Evolutionary conservation across 2,888 invertebrate species (phyloP), one percentile per base, ranked within the genome.

Genomic region (Colletes collaris): DNA sequence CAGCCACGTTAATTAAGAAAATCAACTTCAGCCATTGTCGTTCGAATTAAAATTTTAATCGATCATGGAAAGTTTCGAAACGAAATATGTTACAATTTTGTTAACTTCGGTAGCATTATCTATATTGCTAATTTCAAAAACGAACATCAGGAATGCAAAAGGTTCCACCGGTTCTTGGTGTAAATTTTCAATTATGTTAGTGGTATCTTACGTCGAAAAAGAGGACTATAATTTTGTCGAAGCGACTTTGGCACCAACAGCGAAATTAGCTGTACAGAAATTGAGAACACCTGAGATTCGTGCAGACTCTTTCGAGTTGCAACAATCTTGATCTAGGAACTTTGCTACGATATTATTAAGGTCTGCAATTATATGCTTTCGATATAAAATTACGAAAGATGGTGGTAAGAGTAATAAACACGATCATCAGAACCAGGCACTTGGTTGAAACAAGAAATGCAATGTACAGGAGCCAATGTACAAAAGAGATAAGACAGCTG

Each of bases 301-400:
- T 53, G 53, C 16, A 11, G 35, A n/a, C 53, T 16, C 5, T 53
- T 62, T 62, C n/a, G 35, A 27, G 53, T 58, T 64, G 58, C 66
- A 74, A 67, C 69, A 52, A 70, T 82, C 40, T 55, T 8, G 40
- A 68, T 67, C 19, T 27, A 55, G 59, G 59, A 71, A 74, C 67
- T 74, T 73, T 66, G 62, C 68, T 46, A 66, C 58, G 19, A 19
- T 56, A 49, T 70, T 65, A 59, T 52, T 46, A 55, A 46, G n/a
- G 13, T 27, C 3, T 59, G 52, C 62, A 76, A 44, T 53, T 59
- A 35, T 46, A 53, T 19, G 44, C 52, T 66, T 49, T 50, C 64
- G 44, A 19, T 44, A 44, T 46, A 60, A 73, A 46, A 35, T 56
- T 63, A 56, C 50, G 73, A 66, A 53, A 27, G 65, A 16, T 5